A percentile compares a stretch with the other conserved stretches of the same genome.
Evolutionary conservation across 2,888 invertebrate species (phyloP).

Genomic region (Teinopalpus imperialis): DNA sequence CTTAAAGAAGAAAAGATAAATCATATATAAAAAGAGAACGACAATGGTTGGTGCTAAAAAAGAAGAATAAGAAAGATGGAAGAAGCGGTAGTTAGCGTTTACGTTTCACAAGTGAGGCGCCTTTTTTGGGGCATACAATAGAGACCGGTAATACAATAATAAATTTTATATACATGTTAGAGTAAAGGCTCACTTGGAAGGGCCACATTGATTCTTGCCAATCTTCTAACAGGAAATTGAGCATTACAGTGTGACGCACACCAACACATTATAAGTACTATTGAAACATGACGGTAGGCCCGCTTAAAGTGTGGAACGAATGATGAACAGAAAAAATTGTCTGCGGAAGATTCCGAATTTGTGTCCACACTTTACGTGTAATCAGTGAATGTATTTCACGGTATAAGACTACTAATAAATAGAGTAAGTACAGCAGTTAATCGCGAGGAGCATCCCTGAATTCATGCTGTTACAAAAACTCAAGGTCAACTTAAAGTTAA

Average conservation of each 20-base stretch:
- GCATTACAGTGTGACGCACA: slow-evolving; percentile 80
- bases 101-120: slow-evolving; percentile 82
- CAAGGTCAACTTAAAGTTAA: slow-evolving; percentile 3
- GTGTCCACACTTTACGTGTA: slow-evolving; percentile 34
- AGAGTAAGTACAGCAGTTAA: neutral
- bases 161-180: slow-evolving; percentile 46
- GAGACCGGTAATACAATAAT: slow-evolving; percentile 39
- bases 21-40: slow-evolving; percentile 32
- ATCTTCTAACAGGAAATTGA: slow-evolving; percentile 62
- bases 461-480: slow-evolving; percentile 3
- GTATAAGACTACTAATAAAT: neutral
- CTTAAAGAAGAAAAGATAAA: slow-evolving; percentile 34
- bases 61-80: slow-evolving; percentile 53
- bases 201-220: slow-evolving; percentile 66
- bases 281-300: slow-evolving; percentile 65
- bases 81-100: slow-evolving; percentile 32
- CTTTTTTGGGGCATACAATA: slow-evolving; percentile 58
- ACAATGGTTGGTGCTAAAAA: slow-evolving; percentile 36
- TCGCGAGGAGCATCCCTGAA: too few species aligned
- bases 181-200: slow-evolving; percentile 70
- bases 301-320: slow-evolving; percentile 33
- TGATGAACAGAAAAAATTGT: slow-evolving; percentile 40
- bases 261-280: slow-evolving; percentile 74
- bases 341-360: slow-evolving; percentile 38
- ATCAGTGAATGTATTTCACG: slow-evolving; percentile 48